Percentiles rank a stretch among this genome's conserved stretches.
These are phyloP conservation scores for Stictocephala bisonia DNA, from an alignment of 2,888 invertebrate genomes.

Conservation along the genomic window DNA sequence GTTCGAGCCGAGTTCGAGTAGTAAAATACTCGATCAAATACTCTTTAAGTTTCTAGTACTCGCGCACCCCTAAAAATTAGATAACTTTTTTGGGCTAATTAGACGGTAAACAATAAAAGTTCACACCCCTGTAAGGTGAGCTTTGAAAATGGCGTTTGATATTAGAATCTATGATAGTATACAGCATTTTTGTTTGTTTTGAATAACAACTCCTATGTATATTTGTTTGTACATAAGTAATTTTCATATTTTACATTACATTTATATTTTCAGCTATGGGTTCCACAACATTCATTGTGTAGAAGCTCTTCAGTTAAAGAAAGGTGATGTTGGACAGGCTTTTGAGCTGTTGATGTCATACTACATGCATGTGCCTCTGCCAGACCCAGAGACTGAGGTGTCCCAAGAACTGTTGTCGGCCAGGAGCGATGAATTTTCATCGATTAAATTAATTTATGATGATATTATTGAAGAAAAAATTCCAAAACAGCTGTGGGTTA, in stretches of 20 bases:
- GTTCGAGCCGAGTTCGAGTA: too few species aligned
- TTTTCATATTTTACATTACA: conserved; percentile 31
- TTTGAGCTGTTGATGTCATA: conserved; percentile 77
- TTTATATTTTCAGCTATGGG: conserved; percentile 71
- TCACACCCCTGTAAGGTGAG: not conserved
- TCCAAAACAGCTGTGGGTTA: conserved; percentile 75
- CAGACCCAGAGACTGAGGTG: conserved; percentile 62
- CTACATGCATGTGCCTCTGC: conserved; percentile 70
- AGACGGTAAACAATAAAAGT: not conserved
- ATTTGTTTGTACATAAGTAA: too few species aligned
- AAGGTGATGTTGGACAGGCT: conserved; percentile 77
- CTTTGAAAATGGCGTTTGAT: too few species aligned
- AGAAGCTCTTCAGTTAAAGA: conserved; percentile 77
- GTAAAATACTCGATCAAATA: too few species aligned
- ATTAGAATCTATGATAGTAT: too few species aligned
- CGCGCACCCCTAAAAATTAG: not conserved
- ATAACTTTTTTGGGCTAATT: not conserved
- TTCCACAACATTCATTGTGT: conserved; percentile 79
- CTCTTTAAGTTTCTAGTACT: too few species aligned
- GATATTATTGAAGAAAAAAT: conserved; percentile 76
- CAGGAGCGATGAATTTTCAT: conserved; percentile 78
- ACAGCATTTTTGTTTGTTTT: too few species aligned
- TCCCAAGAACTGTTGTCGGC: conserved; percentile 69
- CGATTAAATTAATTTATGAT: conserved; percentile 83
- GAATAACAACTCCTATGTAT: too few species aligned